Percentiles rank a stretch among this genome's conserved stretches.
These are phyloP conservation scores for Brachyhypopomus gauderio DNA, from an alignment of 2,113 vertebrate genomes.

Conservation along the genomic window DNA sequence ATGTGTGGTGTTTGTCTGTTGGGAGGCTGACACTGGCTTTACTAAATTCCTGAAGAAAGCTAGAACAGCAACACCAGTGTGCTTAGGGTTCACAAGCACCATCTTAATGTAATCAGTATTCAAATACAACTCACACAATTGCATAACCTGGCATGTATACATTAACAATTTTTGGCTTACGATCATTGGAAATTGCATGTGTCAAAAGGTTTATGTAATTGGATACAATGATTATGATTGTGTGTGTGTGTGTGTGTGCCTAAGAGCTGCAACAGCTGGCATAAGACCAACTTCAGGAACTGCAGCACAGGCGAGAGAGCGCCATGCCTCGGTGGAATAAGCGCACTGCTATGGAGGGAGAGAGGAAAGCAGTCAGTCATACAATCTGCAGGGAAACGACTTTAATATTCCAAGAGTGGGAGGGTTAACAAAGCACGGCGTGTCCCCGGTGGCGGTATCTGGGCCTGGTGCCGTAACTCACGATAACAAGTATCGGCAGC, in stretches of 20 bases:
- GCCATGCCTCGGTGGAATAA: slow-evolving; percentile 12
- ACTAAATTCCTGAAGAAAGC: not conserved
- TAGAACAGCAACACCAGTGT: not conserved
- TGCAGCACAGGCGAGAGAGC: not conserved
- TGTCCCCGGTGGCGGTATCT: no score
- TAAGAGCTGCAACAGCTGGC: slow-evolving; percentile 8
- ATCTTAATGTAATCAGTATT: not conserved
- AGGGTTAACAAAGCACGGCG: slow-evolving; percentile 4
- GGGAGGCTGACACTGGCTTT: not conserved
- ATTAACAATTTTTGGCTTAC: not conserved
- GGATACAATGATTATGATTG: not conserved
- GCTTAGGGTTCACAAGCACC: not conserved
- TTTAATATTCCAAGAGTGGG: not conserved
- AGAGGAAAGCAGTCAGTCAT: not conserved
- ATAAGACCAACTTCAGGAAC: not conserved
- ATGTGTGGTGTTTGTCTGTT: not conserved
- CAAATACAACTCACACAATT: not conserved
- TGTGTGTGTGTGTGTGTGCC: slow-evolving; percentile 10
- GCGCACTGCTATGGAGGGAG: not conserved
- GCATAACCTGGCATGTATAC: not conserved
- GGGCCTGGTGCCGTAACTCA: slow-evolving; percentile 12
- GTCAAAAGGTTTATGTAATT: slow-evolving; percentile 15
- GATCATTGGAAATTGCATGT: not conserved
- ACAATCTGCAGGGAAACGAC: not conserved
- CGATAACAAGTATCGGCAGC: not conserved